Conservation (phyloP, 2,797 vertebrate genomes). For the Spea hammondii region DNA sequence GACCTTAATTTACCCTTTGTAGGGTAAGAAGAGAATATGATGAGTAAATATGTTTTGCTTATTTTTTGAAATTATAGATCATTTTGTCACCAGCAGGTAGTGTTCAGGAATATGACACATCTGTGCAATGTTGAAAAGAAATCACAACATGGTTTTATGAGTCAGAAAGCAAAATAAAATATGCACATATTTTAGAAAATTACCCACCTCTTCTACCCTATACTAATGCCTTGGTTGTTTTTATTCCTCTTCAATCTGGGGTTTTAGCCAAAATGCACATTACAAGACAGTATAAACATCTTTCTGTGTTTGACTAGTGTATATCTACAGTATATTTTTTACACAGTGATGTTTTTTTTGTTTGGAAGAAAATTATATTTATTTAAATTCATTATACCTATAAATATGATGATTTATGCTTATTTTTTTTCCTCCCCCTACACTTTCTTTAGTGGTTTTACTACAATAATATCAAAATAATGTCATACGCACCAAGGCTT, state of each 20-base stretch:
- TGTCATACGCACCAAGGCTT: too few species aligned
- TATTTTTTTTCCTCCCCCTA: too few species aligned
- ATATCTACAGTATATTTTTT: not conserved
- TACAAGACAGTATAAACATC: not conserved
- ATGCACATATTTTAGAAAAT: not conserved
- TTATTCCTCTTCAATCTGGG: not conserved
- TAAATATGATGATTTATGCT: too few species aligned
- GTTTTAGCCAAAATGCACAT: not conserved
- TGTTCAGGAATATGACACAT: not conserved
- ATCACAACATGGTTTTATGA: not conserved
- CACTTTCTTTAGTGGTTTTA: too few species aligned
- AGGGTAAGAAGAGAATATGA: too few species aligned
- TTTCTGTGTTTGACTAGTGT: not conserved
- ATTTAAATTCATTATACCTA: not conserved
- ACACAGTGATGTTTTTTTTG: not conserved
- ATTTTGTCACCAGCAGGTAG: not conserved
- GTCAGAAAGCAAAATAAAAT: not conserved
- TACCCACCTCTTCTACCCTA: not conserved
- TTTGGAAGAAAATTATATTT: not conserved
- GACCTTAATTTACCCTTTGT: too few species aligned
- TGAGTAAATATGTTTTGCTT: too few species aligned
- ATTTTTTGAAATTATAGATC: too few species aligned
- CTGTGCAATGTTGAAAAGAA: not conserved
- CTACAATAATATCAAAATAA: too few species aligned
- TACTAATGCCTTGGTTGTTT: not conserved